Base-by-base conservation (phyloP, 53 echinoderm and acorn worm genomes). In the Echinometra lucunter region DNA sequence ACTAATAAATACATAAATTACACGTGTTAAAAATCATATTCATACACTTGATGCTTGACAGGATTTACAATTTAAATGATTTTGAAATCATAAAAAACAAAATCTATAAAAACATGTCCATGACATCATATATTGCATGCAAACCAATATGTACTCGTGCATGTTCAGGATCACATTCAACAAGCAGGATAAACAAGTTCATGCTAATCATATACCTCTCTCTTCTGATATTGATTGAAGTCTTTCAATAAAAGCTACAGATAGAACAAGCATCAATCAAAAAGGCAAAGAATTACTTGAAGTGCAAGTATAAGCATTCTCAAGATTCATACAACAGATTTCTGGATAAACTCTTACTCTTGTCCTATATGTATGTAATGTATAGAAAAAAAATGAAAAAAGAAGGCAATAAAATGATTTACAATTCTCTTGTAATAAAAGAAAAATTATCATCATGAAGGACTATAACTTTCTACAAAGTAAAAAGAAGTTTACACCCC, bases 181-280 rank as follows among this genome's bases (percentile, higher is more conserved):
- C 49, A 44, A 0, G 85, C 2, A 83, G n/a, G n/a, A 83, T 9
- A 83, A 85, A 19, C 85, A 85, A 85, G 0, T 28, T 15, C 3
- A 42, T 78, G 38, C 78, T 18, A 85, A 3, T 85, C 49, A 13
- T 42, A 69, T 91, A 91, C 92, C 92, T 91, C 47, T 72, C 92
- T 91, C 92, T 91, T 91, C 92, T 47, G 92, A 72, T 27, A 91
- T 91, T 27, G 92, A 70, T 7, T 47, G 67, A 7, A 91, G 92
- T 67, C 92, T 63, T 90, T 58, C 90, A 90, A 10, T 15, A 85
- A 85, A 63, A 49, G 90, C 90, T 90, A 90, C 6, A 60, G 90
- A 58, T 30, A 85, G 53, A 49, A 85, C 28, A 85, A 85, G 45
- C 85, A 85, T 27, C 8, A 12, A 85, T 49, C 85, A 45, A n/a